Base-by-base conservation (phyloP, 2,797 vertebrate genomes). In the Psittacula echo region DNA sequence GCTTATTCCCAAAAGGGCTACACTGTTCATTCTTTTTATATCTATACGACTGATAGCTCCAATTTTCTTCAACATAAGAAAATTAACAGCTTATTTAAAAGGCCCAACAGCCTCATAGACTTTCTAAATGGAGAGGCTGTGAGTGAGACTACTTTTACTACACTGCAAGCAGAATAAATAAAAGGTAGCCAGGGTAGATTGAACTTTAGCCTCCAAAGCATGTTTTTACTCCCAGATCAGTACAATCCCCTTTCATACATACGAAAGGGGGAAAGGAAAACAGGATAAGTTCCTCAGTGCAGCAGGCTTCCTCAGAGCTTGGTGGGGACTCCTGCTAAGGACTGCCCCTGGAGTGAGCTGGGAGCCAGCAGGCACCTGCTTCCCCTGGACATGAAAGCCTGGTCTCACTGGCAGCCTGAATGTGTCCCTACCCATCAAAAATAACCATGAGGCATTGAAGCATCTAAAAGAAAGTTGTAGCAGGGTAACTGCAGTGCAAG, bases 171-270 rank as follows among this genome's bases (percentile, higher is more conserved):
- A 85, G 73, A 93, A 85, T 41, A 94, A 93, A 92, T 74, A 78
- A 60, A 88, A 90, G 44, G 58, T 41, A 88, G 70, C 73, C 18
- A 88, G 54, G 32, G 34, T 54, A 81, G 86, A 88, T 13, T 78
- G 87, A 94, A 86, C 91, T 92, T 93, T 47, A 96, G 39, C 50
- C 66, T 88, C 62, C 62, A 78, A 89, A 94, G 79, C 2, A 4
- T 20, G 39, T 32, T 91, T 97, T 84, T 47, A 56, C 29, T 76
- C 60, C 44, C 44, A 64, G 77, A 88, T 54, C 9, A 5, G 51
- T 30, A 78, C 54, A 87, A 78, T 6, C 24, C 7, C n/a, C 37
- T 86, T 81, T 62, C 30, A 64, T 11, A 34, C 6, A 18, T 8
- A 67, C 0, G 13, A 61, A 86, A 53, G 10, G 6, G 9, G 24